These are phyloP conservation scores for Rambutsinella grinnellia DNA, from an alignment of 2,888 invertebrate species.

Conservation along the genomic window DNA sequence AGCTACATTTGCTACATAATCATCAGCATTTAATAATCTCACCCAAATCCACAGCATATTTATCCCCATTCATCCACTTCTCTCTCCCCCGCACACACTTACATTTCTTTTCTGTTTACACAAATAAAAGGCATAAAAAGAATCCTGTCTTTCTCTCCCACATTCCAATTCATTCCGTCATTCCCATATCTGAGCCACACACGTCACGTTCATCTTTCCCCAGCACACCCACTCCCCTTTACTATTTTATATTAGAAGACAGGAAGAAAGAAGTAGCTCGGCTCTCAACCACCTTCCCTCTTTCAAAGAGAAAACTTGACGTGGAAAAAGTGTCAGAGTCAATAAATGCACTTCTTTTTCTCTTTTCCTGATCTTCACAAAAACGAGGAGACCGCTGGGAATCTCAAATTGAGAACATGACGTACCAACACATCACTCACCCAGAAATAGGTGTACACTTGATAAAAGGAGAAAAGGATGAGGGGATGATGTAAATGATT, in stretches of 20 bases:
- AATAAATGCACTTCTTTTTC: conserved; percentile 57
- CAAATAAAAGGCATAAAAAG: conserved; percentile 34
- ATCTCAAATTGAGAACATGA: conserved; percentile 48
- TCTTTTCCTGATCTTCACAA: conserved; percentile 25
- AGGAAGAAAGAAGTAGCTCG: neutral
- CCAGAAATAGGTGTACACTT: neutral
- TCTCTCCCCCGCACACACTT: conserved; percentile 1
- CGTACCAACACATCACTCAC: conserved; percentile 10
- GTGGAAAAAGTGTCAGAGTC: conserved; percentile 47
- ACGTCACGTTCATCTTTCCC: neutral
- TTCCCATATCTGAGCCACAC: neutral
- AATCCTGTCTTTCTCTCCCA: neutral
- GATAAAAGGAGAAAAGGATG: conserved; percentile 13
- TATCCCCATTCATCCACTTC: neutral
- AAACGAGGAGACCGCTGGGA: conserved; percentile 30
- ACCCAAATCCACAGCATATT: too few relatives aligned
- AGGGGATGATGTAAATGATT: conserved; percentile 38
- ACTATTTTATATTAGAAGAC: neutral
- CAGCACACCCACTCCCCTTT: neutral
- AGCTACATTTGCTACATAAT: too few relatives aligned
- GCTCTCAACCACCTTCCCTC: conserved; percentile 19
- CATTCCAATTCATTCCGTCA: conserved; percentile 16
- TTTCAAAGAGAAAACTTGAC: conserved; percentile 19
- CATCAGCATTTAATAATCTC: too few relatives aligned
- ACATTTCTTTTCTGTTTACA: conserved; percentile 28